Evolutionary conservation across 2,888 invertebrate species (phyloP).

Genomic region (Rotaria socialis): DNA sequence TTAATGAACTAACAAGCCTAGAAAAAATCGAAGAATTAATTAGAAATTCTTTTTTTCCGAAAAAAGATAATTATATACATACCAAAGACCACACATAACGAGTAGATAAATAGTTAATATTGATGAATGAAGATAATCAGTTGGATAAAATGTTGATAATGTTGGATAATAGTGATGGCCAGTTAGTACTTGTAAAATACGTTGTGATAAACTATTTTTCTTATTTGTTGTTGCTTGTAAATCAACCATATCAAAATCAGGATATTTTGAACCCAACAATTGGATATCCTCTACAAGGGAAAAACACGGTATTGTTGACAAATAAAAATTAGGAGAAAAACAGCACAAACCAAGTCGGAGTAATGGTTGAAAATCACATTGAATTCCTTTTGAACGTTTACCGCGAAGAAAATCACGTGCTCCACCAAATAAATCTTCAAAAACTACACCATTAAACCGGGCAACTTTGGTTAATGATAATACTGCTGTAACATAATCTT

Average conservation of each 20-base stretch:
- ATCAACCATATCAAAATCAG: slow-evolving; percentile 46
- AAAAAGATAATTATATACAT: not conserved
- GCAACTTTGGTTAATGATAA: slow-evolving; percentile 41
- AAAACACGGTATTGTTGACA: not conserved
- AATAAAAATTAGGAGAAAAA: not conserved
- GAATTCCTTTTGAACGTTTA: slow-evolving; percentile 43
- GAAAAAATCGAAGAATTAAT: not conserved
- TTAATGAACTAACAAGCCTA: slow-evolving; percentile 24
- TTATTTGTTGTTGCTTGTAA: slow-evolving; percentile 37
- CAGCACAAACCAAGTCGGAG: slow-evolving; percentile 32
- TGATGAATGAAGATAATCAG: slow-evolving; percentile 44
- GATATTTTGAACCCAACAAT: slow-evolving; percentile 45
- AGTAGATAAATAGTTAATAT: slow-evolving; percentile 43
- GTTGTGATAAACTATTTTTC: not conserved
- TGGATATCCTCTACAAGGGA: slow-evolving; percentile 28
- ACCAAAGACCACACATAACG: slow-evolving; percentile 42
- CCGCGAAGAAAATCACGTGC: slow-evolving; percentile 45
- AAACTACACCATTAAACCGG: slow-evolving; percentile 37
- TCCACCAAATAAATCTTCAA: slow-evolving; percentile 40
- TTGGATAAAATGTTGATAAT: slow-evolving; percentile 29
- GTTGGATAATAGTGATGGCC: slow-evolving; percentile 36
- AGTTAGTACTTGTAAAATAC: slow-evolving; percentile 19
- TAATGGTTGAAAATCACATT: slow-evolving; percentile 45
- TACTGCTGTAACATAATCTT: slow-evolving; percentile 44
- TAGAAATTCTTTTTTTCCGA: not conserved